These are phyloP conservation scores for Trachelus stipa DNA, from an alignment of 2,888 invertebrate species.

Conservation along the genomic window DNA sequence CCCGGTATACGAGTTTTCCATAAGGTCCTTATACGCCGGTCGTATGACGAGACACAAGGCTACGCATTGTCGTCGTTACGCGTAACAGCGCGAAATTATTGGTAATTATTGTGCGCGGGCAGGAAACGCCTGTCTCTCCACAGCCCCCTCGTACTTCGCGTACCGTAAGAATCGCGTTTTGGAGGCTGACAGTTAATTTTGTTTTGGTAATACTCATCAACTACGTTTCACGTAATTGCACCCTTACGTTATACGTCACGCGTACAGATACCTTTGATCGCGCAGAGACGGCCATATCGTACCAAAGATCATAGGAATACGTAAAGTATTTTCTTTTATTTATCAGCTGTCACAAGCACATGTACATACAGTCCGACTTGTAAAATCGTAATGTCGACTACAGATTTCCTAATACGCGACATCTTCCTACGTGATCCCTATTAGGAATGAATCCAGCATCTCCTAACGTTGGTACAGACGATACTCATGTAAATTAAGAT, in stretches of 20 bases:
- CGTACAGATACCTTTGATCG: not conserved
- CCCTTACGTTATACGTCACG: not conserved
- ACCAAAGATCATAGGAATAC: not conserved
- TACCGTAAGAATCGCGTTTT: not conserved
- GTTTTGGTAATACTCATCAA: not conserved
- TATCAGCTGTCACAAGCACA: not conserved
- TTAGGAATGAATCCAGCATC: not conserved
- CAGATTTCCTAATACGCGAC: not conserved
- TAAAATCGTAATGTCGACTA: not conserved
- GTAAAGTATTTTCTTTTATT: not conserved
- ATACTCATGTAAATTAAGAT: not conserved
- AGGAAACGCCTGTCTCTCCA: not conserved
- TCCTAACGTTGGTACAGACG: not conserved
- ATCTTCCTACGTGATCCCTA: not conserved
- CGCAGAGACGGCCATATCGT: not conserved
- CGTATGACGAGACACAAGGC: conserved; percentile 32
- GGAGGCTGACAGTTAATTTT: not conserved
- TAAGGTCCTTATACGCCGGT: not conserved
- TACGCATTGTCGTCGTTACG: conserved; percentile 38
- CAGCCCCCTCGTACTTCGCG: not conserved
- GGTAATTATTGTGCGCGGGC: conserved; percentile 50
- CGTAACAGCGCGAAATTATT: conserved; percentile 50
- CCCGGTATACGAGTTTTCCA: not conserved
- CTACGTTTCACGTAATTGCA: not conserved
- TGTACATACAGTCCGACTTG: not conserved